Evolutionary conservation across 2,888 invertebrate species (phyloP), one percentile per base, ranked within the genome.

Genomic region (Poecilus cupreus): DNA sequence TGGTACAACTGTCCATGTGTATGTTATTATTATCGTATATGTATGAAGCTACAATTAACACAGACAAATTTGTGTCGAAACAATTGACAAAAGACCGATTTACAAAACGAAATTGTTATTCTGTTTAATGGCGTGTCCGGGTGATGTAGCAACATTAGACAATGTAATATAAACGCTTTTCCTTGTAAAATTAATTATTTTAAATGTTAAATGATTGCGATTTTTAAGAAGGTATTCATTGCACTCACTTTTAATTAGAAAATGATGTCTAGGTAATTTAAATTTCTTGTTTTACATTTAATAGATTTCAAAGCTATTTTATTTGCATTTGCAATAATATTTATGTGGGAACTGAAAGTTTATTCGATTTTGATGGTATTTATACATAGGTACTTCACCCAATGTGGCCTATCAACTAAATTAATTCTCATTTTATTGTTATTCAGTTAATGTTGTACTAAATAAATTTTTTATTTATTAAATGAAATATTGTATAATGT

Each of bases 81-180:
- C 80, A 80, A 80, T 80, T 72, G 80, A 80, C 80, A 80, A 80
- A 80, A 80, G 80, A 57, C 57, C 6, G 72, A 80, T 80, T 72
- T 72, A 80, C 72, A 80, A 72, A 80, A 80, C 72, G 57, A 80
- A 80, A 80, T 80, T 80, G 24, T 80, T 80, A 54, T 80, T 37
- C 39, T 51, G 60, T 39, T 68, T 72, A 80, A 80, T 80, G 80
- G 54, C 43, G 54, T 80, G 43, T 79, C 79, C n/a, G 13, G 20
- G 24, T 49, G 26, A n/a, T 13, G 49, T 75, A 18, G 32, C 49
- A 24, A 22, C 32, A 32, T 75, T 46, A 74, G 22, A 26, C 75
- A 51, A 26, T 75, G 75, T 75, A 51, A 51, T 16, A 32, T 75
- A 75, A 75, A 75, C 51, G 75, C 43, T 26, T 75, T 75, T 75